Percentiles rank a stretch among this genome's conserved stretches.
Evolutionary conservation across 2,113 vertebrate species (phyloP).

Genomic region (Dascyllus trimaculatus): DNA sequence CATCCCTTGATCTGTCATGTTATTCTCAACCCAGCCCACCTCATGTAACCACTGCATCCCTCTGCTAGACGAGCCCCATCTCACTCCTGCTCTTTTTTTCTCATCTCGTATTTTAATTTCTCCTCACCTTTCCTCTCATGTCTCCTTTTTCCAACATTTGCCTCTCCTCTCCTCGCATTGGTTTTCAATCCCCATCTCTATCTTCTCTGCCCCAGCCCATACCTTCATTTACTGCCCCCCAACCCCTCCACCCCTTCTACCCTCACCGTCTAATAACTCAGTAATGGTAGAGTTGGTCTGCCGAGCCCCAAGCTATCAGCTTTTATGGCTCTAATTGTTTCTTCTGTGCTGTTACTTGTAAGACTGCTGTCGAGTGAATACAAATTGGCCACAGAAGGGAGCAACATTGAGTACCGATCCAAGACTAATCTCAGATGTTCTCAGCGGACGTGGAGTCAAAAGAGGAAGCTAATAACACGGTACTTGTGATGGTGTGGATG

Average conservation of each 20-base stretch:
- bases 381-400: constrained; percentile 73
- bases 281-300: constrained; percentile 72
- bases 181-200: constrained; percentile 28
- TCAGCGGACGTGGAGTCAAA: constrained; percentile 55
- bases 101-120: background rate
- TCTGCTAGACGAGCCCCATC: constrained; percentile 32
- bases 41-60: constrained; percentile 51
- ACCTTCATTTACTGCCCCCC: constrained; percentile 33
- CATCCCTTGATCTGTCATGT: constrained; percentile 67
- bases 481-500: constrained; percentile 32
- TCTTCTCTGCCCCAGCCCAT: constrained; percentile 19
- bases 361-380: constrained; percentile 69
- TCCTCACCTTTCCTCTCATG: constrained; percentile 20
- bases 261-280: constrained; percentile 63
- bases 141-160: constrained; percentile 6
- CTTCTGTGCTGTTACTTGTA: constrained; percentile 71
- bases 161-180: constrained; percentile 2
- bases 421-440: constrained; percentile 69
- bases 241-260: background rate
- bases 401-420: constrained; percentile 58
- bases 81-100: constrained; percentile 4
- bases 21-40: constrained; percentile 36
- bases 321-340: constrained; percentile 81
- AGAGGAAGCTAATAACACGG: constrained; percentile 58
- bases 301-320: constrained; percentile 65